phyloP scores from a whole-genome alignment of 2,888 invertebrate genomes.

The Chelonus formosanus region DNA sequence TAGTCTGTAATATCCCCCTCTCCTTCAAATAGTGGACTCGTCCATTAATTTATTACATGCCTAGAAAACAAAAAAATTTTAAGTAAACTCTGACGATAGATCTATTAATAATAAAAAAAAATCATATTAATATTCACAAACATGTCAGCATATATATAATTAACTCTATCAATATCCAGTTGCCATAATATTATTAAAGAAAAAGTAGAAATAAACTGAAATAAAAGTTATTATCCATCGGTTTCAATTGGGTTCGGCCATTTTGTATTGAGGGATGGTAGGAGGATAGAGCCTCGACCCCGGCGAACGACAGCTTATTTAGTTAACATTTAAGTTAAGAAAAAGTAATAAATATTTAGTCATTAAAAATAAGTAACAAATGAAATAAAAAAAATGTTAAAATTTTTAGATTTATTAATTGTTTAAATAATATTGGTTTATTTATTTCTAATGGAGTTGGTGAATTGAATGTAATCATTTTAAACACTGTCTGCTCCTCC shows the following conservation, averaged over 20 bases:
- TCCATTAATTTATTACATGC: conserved; percentile 41
- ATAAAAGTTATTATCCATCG: too few species aligned
- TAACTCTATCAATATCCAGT: too few species aligned
- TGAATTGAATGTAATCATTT: conserved; percentile 37
- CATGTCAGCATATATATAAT: too few species aligned
- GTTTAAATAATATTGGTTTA: conserved; percentile 3
- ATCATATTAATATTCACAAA: not conserved
- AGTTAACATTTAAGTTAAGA: conserved; percentile 33
- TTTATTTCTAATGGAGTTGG: too few species aligned
- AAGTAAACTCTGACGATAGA: conserved; percentile 9
- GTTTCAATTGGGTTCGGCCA: conserved; percentile 50
- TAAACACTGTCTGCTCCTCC: conserved; percentile 47
- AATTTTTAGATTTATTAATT: not conserved
- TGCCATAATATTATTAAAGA: too few species aligned
- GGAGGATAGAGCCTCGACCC: conserved; percentile 28
- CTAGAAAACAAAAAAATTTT: conserved; percentile 22
- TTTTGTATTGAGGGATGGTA: conserved; percentile 50
- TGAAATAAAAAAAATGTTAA: not conserved
- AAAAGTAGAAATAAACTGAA: too few species aligned
- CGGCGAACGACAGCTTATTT: conserved; percentile 37
- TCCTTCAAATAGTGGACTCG: conserved; percentile 54
- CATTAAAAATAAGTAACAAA: conserved; percentile 4
- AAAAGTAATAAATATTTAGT: conserved; percentile 17
- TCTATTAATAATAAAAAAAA: not conserved
- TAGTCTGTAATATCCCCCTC: not conserved